Evolutionary conservation across 1,140 invertebrate genomes (phyloP).

Genomic region (Antheraea mylitta): DNA sequence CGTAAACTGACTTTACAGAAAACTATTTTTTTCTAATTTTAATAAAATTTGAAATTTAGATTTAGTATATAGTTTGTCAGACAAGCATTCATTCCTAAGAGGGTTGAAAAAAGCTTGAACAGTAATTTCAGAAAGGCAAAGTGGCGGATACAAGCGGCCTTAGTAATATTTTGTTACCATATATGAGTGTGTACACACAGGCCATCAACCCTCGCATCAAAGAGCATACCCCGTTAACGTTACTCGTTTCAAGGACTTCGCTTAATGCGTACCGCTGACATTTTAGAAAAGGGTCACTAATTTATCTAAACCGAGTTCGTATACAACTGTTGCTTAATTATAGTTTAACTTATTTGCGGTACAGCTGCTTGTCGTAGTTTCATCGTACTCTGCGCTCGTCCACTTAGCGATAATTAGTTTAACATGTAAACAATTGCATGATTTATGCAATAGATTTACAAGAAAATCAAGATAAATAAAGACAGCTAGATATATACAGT

Average conservation of each 20-base stretch:
- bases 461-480: too few relatives aligned
- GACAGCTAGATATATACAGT: too few relatives aligned
- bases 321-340: slow-evolving; percentile 61
- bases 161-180: not conserved
- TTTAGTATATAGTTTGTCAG: too few relatives aligned
- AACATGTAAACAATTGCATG: not conserved
- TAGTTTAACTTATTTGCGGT: slow-evolving; percentile 64
- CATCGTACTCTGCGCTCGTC: not conserved
- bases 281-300: slow-evolving; percentile 70
- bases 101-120: too few relatives aligned
- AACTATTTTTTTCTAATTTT: too few relatives aligned
- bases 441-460: too few relatives aligned
- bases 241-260: slow-evolving; percentile 49
- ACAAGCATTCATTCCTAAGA: too few relatives aligned
- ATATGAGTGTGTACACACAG: not conserved
- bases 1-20: too few relatives aligned
- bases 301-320: slow-evolving; percentile 61
- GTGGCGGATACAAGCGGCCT: not conserved
- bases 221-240: slow-evolving; percentile 22
- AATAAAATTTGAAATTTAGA: too few relatives aligned
- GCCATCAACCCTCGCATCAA: slow-evolving; percentile 1
- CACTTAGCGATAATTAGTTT: slow-evolving; percentile 24
- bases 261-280: slow-evolving; percentile 56
- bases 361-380: slow-evolving; percentile 23
- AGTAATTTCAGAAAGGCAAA: not conserved